Base-by-base conservation (phyloP, 64 coral and sea anemone species). In the Pachyseris speciosa region DNA sequence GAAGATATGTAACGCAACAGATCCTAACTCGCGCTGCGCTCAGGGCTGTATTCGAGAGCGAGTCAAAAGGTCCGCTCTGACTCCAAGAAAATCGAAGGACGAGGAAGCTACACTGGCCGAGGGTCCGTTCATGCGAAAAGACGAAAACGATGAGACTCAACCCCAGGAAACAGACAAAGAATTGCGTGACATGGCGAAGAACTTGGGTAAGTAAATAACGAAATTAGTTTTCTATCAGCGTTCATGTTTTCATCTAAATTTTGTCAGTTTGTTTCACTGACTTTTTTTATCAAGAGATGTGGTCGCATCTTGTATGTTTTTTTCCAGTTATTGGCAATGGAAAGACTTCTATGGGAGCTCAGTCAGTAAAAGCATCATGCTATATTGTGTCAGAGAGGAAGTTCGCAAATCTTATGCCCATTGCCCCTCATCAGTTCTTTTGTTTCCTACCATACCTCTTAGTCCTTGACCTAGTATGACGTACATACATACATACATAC, bases 1-100 rank as follows among this genome's bases (percentile, higher is more conserved):
- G 1, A 81, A 81, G 53, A 61, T 81, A 58, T 81, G 77, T 60
- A 81, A 81, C 53, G 52, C 51, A 63, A 39, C 51, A 13, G 77
- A 81, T 40, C 77, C 77, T 61, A 40, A 24, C 51, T 81, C 77
- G 40, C 77, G 77, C 22, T 81, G 77, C 17, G 77, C 77, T 17
- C 77, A 81, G 16, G 77, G 77, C 32, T 81, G 77, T 61, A 57
- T 81, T 37, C 34, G 2, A 26, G 40, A 76, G 7, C 51, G 77
- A 39, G 10, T 20, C 1, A 81, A 58, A 52, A 37, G 77, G 53
- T 37, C 52, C 5, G 32, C 34, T 2, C 22, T 22, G 33, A 61
- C 37, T 12, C 52, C 19, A 12, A 27, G n/a, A 37, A 30, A 27
- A 67, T 22, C 51, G 5, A 61, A 63, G 34, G 77, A 81, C 50